These are phyloP conservation scores for Liopterus haemorrhoidalis DNA, from an alignment of 2,888 invertebrate species.

Conservation along the genomic window DNA sequence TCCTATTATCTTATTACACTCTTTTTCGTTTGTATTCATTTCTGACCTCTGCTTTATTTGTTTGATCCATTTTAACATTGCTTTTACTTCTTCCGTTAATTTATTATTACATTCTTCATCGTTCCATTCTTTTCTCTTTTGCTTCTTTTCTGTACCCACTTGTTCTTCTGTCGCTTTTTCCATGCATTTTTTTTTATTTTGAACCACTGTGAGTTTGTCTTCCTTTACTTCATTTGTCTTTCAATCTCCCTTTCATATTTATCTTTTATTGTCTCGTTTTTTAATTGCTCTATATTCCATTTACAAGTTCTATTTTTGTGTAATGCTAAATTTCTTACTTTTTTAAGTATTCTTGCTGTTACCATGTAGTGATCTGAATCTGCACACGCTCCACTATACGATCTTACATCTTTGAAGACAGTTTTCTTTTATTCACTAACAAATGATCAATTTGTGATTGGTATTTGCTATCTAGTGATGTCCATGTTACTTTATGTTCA, in stretches of 20 bases:
- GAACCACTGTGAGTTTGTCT: too few species aligned
- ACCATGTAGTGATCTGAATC: slow-evolving; percentile 7
- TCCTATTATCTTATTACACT: too few species aligned
- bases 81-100: neutral
- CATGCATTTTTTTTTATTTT: too few species aligned
- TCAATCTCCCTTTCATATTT: neutral
- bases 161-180: too few species aligned
- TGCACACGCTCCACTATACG: slow-evolving; percentile 5
- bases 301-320: neutral
- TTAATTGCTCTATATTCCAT: neutral
- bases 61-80: too few species aligned
- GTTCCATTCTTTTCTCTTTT: neutral
- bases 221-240: neutral
- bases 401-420: slow-evolving; percentile 6
- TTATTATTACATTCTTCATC: neutral
- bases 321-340: neutral
- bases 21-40: too few species aligned
- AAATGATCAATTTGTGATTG: slow-evolving; percentile 6
- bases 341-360: neutral
- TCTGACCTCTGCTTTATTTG: too few species aligned
- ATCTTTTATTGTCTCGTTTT: neutral
- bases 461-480: neutral
- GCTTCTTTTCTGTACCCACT: neutral
- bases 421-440: neutral
- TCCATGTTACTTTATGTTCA: slow-evolving; percentile 4